Evolutionary conservation across 2,888 invertebrate genomes (phyloP).

Genomic region (Hetaerina titia): DNA sequence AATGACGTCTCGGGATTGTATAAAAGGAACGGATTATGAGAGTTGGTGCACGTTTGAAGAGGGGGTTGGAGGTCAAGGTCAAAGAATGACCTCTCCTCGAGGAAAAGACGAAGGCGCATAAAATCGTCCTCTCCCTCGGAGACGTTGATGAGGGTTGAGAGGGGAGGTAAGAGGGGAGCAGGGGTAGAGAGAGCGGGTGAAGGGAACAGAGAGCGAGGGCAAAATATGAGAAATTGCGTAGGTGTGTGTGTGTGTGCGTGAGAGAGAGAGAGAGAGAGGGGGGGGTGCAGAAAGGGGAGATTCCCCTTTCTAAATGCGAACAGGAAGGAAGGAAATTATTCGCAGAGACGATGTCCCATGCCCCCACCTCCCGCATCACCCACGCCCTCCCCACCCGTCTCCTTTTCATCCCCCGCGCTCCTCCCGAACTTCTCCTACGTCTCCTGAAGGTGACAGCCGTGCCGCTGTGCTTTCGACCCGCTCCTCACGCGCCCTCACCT

Average conservation of each 20-base stretch:
- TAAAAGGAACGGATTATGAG: background rate
- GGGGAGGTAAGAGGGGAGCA: background rate
- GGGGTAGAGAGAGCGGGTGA: background rate
- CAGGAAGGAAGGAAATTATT: constrained; percentile 26
- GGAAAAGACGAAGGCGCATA: background rate
- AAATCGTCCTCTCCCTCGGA: background rate
- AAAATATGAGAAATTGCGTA: background rate
- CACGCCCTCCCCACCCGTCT: background rate
- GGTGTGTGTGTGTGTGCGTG: background rate
- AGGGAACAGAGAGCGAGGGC: background rate
- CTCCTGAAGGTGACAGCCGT: constrained; percentile 4
- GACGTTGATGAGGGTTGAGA: background rate
- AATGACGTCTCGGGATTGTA: background rate
- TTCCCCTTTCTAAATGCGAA: background rate
- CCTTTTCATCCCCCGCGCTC: background rate
- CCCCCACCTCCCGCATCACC: background rate
- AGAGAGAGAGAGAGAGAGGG: background rate
- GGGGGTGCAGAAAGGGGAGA: background rate
- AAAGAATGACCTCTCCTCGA: too few species aligned
- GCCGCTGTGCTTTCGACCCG: background rate
- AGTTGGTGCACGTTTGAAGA: too few species aligned
- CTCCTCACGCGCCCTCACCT: background rate
- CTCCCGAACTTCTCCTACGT: background rate
- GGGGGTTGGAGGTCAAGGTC: too few species aligned
- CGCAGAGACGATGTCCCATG: background rate